Conservation (phyloP, 2,797 vertebrate species). For the Lacerta bilineata region DNA sequence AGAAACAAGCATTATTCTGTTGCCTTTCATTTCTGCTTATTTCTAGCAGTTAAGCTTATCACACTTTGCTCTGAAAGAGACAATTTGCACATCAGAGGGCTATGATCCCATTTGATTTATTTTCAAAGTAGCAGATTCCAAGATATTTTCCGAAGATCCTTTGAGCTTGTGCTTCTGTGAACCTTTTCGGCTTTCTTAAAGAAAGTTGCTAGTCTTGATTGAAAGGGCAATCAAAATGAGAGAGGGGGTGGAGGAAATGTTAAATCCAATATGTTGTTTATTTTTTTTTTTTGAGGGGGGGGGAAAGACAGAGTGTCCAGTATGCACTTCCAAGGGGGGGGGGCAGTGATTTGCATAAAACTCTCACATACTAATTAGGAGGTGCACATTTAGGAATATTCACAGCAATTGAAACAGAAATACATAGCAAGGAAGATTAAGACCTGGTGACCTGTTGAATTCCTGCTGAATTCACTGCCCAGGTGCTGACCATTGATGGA, state of each 20-base stretch:
- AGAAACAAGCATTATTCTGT: slow-evolving; percentile 59
- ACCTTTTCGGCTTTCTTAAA: not conserved
- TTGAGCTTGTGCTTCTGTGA: not conserved
- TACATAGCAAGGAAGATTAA: no score
- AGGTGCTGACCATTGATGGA: not conserved
- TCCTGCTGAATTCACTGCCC: no score
- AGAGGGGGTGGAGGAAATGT: not conserved
- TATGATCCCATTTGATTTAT: not conserved
- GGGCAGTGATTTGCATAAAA: no score
- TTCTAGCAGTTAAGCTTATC: not conserved
- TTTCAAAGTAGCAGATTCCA: not conserved
- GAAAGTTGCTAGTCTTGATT: not conserved
- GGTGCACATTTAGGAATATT: no score
- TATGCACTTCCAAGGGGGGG: no score
- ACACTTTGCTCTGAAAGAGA: not conserved
- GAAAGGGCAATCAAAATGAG: not conserved
- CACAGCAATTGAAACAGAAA: no score
- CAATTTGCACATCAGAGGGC: not conserved
- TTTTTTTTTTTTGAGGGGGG: no score
- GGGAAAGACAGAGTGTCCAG: no score
- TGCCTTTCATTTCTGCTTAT: slow-evolving; percentile 35
- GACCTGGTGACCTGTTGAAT: no score
- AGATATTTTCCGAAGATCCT: not conserved
- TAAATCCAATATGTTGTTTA: not conserved
- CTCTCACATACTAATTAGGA: no score